Conservation (phyloP, 2,888 invertebrate species). For the Calephelis perditalis region DNA sequence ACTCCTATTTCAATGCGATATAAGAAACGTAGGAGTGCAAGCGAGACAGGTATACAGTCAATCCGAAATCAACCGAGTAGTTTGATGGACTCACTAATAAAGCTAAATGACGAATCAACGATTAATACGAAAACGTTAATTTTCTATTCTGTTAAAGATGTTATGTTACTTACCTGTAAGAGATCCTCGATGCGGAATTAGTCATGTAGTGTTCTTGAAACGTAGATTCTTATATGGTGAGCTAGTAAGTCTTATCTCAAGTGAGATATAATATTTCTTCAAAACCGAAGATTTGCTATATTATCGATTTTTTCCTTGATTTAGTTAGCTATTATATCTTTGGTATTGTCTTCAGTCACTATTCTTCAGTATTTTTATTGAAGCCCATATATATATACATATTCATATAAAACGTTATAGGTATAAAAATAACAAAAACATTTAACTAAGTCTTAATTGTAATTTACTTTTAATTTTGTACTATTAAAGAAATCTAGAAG, state of each 20-base stretch:
- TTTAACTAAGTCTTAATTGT: constrained; percentile 73
- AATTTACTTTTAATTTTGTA: constrained; percentile 76
- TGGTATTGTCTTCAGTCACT: constrained; percentile 53
- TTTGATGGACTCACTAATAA: constrained; percentile 20
- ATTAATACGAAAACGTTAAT: neutral
- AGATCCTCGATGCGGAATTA: constrained; percentile 5
- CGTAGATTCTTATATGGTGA: neutral
- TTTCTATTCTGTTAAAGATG: neutral
- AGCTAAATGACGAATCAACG: constrained; percentile 14
- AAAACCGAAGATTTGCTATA: neutral
- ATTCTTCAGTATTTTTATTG: constrained; percentile 51
- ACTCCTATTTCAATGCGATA: constrained; percentile 8
- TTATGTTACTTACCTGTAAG: neutral
- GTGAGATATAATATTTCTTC: constrained; percentile 6
- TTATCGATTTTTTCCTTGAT: constrained; percentile 18
- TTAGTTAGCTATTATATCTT: constrained; percentile 31
- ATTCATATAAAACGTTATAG: constrained; percentile 71
- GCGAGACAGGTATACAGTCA: constrained; percentile 44
- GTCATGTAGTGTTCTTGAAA: constrained; percentile 3
- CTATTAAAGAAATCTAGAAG: constrained; percentile 76
- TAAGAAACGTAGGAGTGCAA: constrained; percentile 42
- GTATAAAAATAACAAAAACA: constrained; percentile 71
- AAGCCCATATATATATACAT: constrained; percentile 64
- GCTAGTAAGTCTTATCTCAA: neutral
- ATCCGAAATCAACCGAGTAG: constrained; percentile 20